A percentile compares a stretch with the other conserved stretches of the same genome.
Conservation (phyloP, 2,113 vertebrate species). For the Centropus bengalensis region DNA sequence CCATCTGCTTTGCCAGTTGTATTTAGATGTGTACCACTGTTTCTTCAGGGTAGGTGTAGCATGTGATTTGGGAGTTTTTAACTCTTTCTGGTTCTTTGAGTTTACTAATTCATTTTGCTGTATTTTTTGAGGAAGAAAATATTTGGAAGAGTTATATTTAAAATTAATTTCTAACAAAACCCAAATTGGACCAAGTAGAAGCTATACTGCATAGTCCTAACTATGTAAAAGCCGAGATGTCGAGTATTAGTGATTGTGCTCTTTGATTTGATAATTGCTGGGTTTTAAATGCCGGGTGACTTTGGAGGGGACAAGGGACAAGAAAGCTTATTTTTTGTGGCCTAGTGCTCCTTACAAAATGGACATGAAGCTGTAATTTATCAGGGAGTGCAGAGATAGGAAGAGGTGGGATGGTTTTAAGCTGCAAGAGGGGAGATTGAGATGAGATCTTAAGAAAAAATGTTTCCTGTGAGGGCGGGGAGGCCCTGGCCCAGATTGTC, state of each 20-base stretch:
- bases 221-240: neutral
- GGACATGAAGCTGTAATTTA: neutral
- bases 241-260: neutral
- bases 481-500: too few relatives aligned
- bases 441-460: too few relatives aligned
- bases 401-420: too few relatives aligned
- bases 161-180: neutral
- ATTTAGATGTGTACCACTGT: slow-evolving; percentile 22
- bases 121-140: neutral
- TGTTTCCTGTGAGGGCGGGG: too few relatives aligned
- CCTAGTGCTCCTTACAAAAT: neutral
- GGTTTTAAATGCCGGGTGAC: neutral
- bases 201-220: neutral
- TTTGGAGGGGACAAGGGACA: neutral
- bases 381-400: too few relatives aligned
- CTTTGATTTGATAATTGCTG: neutral
- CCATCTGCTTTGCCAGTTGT: slow-evolving; percentile 59
- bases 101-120: neutral
- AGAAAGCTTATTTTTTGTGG: neutral
- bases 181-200: neutral
- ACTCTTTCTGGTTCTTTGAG: neutral
- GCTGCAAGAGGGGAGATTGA: too few relatives aligned
- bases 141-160: neutral
- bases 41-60: slow-evolving; percentile 41
- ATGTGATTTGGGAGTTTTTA: neutral